Evolutionary conservation across 1,140 invertebrate genomes (phyloP), one percentile per base, ranked within the genome.

Genomic region (Oryctes rhinoceros): DNA sequence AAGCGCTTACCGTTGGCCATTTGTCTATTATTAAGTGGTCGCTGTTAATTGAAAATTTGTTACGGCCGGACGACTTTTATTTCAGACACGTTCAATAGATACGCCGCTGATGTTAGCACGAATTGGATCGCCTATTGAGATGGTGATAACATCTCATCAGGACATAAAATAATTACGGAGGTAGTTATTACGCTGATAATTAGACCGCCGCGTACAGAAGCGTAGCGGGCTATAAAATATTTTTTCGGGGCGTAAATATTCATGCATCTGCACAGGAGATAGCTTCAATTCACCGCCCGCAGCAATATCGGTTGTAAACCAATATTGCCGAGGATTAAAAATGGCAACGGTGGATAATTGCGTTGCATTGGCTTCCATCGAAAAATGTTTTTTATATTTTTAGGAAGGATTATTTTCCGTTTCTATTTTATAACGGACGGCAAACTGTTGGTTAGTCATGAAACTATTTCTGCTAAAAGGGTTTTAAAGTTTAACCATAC

Each of bases 11-110:
- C 53, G n/a, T 15, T 11, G 18, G 30, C 65, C n/a, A 71, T 71
- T 35, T 71, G 65, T 71, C n/a, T 71, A 37, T 71, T n/a, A 71
- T 71, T 71, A 71, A 71, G 65, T 71, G 20, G 65, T 71, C 65
- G 65, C 35, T 30, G 20, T 24, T 71, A 71, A 71, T 71, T 71
- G 65, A 71, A 71, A 71, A 71, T 71, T 71, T 71, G 65, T 71
- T 71, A 71, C 65, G 65, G 65, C 35, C 35, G 20, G 20, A 71
- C 20, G 65, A 71, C 11, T 71, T 71, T 71, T 71, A 71, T 71
- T 71, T 71, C n/a, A 71, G 65, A 71, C 65, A 20, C n/a, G 65
- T 71, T 71, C 65, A 18, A 71, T 13, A 71, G 65, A 35, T 35
- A 30, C 20, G 35, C 65, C 65, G 65, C 65, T 20, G n/a, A 71